These are phyloP conservation scores for Diplolepis rosae DNA, from an alignment of 2,888 invertebrate species.

Conservation along the genomic window DNA sequence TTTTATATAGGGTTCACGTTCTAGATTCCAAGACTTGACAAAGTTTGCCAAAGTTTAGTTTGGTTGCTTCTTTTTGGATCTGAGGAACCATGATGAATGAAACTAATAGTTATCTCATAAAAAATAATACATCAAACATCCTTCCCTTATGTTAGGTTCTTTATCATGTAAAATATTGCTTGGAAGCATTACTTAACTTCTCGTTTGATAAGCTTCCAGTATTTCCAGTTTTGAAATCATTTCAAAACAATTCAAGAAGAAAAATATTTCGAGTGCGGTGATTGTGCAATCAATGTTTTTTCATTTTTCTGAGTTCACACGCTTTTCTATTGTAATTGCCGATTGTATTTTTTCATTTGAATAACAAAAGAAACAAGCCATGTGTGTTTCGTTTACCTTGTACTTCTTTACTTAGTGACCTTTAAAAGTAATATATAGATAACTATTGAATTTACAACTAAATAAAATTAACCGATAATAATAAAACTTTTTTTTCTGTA, in stretches of 20 bases:
- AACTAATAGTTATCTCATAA: no score
- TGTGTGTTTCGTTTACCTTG: conserved; percentile 16
- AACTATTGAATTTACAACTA: conserved; percentile 19
- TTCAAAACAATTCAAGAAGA: no score
- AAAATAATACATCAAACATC: no score
- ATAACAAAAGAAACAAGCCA: conserved; percentile 10
- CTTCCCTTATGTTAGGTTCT: no score
- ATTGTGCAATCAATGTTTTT: neutral
- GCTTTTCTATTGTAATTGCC: neutral
- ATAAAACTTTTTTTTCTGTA: no score
- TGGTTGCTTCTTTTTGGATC: neutral
- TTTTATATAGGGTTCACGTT: neutral
- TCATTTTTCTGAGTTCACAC: neutral
- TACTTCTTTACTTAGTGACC: conserved; percentile 6
- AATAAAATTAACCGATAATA: conserved; percentile 15
- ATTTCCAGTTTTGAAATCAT: no score
- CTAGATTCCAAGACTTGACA: neutral
- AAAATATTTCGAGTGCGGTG: neutral
- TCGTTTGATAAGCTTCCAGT: no score
- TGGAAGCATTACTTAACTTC: no score
- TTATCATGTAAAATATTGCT: no score
- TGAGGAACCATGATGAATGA: neutral
- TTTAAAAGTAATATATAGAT: conserved; percentile 20
- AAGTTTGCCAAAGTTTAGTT: neutral
- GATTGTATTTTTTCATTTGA: neutral